Conservation (phyloP, 2,888 invertebrate species). For the Pyrochroa serraticornis region DNA sequence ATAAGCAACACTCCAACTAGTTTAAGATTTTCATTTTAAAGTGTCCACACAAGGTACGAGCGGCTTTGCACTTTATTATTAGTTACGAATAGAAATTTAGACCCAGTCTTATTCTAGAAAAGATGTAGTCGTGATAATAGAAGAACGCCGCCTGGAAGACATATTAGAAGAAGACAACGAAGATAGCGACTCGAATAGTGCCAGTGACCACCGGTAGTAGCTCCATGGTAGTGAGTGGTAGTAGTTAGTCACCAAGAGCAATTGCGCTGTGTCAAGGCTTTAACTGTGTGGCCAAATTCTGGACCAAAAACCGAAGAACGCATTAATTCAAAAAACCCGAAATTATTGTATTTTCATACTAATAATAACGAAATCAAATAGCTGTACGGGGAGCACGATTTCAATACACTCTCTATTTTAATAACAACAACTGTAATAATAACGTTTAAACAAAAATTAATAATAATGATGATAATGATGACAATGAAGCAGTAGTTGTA, state of each 20-base stretch:
- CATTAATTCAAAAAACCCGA: not conserved
- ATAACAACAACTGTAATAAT: conserved; percentile 5
- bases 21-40: too few relatives aligned
- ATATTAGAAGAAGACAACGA: conserved; percentile 55
- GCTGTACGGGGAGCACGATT: conserved; percentile 8
- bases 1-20: too few relatives aligned
- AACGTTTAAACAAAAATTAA: not conserved
- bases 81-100: conserved; percentile 26
- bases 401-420: conserved; percentile 10
- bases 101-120: conserved; percentile 51
- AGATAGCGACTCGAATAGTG: conserved; percentile 48
- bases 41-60: too few relatives aligned
- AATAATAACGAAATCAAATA: conserved; percentile 13
- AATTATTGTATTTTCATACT: conserved; percentile 19
- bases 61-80: too few relatives aligned
- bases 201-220: conserved; percentile 32
- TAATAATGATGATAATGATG: not conserved
- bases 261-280: conserved; percentile 30
- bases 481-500: conserved; percentile 4
- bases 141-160: conserved; percentile 52
- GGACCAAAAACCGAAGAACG: conserved; percentile 12
- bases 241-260: not conserved
- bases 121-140: conserved; percentile 52
- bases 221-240: not conserved
- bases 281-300: conserved; percentile 29